A percentile compares a stretch with the other conserved stretches of the same genome.
Evolutionary conservation across 2,797 vertebrate species (phyloP).

Genomic region (Poecilia picta): DNA sequence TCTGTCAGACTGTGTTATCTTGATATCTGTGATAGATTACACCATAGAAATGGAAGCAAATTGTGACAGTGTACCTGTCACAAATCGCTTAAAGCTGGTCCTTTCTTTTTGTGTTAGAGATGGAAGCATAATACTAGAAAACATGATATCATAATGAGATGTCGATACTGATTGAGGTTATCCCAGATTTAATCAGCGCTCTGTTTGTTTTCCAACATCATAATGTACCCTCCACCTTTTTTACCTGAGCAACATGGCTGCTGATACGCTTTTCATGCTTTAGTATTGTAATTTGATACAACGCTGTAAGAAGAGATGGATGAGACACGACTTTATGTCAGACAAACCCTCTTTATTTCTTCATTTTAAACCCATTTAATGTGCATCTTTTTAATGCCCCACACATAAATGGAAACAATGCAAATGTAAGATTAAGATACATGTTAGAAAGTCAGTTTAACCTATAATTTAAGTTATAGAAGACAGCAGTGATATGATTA

Average conservation of each 20-base stretch:
- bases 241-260: neutral
- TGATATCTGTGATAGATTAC: neutral
- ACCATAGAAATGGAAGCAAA: too few relatives aligned
- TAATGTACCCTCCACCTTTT: neutral
- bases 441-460: too few relatives aligned
- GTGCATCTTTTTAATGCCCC: neutral
- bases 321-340: neutral
- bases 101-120: neutral
- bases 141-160: neutral
- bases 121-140: neutral
- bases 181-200: neutral
- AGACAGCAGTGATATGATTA: too few relatives aligned
- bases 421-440: neutral
- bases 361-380: neutral
- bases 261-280: neutral
- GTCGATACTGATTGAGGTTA: neutral
- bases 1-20: constrained; percentile 1
- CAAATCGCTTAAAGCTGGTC: neutral
- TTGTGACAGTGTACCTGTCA: neutral
- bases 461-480: too few relatives aligned
- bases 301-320: neutral
- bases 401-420: neutral
- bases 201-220: neutral
- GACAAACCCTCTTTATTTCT: neutral
- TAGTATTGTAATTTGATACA: neutral